Base-by-base conservation (phyloP, 2,888 invertebrate genomes). In the Lobophora halterata region DNA sequence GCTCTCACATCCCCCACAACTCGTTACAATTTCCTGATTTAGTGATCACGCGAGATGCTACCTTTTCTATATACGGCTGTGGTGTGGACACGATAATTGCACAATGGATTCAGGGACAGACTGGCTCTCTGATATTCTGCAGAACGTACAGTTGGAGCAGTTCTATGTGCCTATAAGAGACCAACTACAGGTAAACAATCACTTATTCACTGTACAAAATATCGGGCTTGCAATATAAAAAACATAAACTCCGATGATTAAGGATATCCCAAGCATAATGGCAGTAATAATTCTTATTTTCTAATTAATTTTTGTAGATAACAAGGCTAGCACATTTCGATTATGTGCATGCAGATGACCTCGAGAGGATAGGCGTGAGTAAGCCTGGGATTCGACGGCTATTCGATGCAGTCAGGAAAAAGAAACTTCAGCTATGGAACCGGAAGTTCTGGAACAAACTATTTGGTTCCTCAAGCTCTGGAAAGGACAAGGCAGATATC, bases 301-400 rank as follows among this genome's bases (percentile, higher is more conserved):
- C n/a, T 13, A 13, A n/a, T 8, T 20, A 43, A 46, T 52, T 81
- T 10, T 43, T 77, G 49, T 90, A 95, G 90, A 92, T 98, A 39
- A 97, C 98, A 17, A 90, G 97, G 45, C 79, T 98, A 61, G 93
- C 97, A 32, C 99, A 99, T 82, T 99, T 99, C 75, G 97, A 98
- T 63, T 97, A 95, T 90, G 98, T 99, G n/a, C 95, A 95, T 64
- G 88, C 95, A 0, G 97, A 97, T 56, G 98, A 99, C 80, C 89
- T 99, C 65, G 97, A 97, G 69, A 95, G 95, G 66, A 95, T 98
- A 67, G 98, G 98, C 1, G 90, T 99, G 68, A 96, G 97, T 28
- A 96, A 95, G 71, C 98, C 98, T 32, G 98, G 97, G 2, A 93
- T 96, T 2, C 89, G 98, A 17, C 90, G 98, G 35, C 86, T 99